Percentiles rank a stretch among this genome's conserved stretches.
These are phyloP conservation scores for Drosophila orena DNA, from an alignment of 1,140 invertebrate genomes.

Conservation along the genomic window DNA sequence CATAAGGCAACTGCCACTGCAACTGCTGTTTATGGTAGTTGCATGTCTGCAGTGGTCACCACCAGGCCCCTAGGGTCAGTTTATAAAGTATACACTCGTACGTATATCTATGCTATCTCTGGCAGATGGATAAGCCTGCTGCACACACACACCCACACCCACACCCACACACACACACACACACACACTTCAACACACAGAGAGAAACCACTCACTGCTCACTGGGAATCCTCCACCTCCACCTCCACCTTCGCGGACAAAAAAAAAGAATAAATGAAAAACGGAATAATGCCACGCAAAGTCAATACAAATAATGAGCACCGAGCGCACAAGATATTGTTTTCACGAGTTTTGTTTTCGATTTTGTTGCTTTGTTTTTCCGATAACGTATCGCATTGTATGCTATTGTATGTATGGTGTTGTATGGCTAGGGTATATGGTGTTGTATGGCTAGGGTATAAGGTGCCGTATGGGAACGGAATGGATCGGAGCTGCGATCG, in stretches of 20 bases:
- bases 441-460: constrained; percentile 6
- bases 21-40: constrained; percentile 73
- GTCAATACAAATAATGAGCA: constrained; percentile 6
- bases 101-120: constrained; percentile 5
- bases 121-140: constrained; percentile 28
- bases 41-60: constrained; percentile 30
- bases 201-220: constrained; percentile 19
- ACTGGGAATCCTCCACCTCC: constrained; percentile 3
- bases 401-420: background rate
- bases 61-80: constrained; percentile 60
- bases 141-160: background rate
- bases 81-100: constrained; percentile 24
- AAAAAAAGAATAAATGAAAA: background rate
- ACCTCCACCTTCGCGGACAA: background rate
- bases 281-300: background rate
- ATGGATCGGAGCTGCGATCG: constrained; percentile 32
- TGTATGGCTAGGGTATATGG: constrained; percentile 6
- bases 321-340: constrained; percentile 8
- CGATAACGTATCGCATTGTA: background rate
- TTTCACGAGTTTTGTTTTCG: constrained; percentile 9
- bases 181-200: too few relatives aligned
- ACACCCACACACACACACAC: background rate
- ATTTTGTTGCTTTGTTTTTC: background rate
- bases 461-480: constrained; percentile 7
- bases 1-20: constrained; percentile 43